Conservation (phyloP, 2,797 vertebrate genomes). For the Pseudomugil gertrudae region DNA sequence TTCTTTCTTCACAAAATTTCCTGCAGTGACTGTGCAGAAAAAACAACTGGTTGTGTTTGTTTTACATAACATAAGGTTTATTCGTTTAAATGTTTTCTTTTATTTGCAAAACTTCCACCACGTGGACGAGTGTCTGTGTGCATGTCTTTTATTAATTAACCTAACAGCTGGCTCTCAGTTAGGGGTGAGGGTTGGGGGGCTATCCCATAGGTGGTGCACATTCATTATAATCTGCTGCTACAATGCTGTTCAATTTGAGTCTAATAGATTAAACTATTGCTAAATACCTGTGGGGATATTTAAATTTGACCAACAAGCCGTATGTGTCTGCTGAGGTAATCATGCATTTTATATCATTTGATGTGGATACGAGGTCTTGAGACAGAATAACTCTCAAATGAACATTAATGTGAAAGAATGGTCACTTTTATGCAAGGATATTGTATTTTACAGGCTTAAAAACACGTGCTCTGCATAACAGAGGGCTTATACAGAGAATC, state of each 20-base stretch:
- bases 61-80: neutral
- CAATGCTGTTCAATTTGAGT: slow-evolving; percentile 48
- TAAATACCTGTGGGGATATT: too few species aligned
- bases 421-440: neutral
- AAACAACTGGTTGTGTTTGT: neutral
- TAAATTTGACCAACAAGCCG: too few species aligned
- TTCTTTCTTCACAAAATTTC: too few species aligned
- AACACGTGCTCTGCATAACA: neutral
- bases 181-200: too few species aligned
- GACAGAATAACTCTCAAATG: too few species aligned
- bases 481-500: neutral
- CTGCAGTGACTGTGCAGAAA: too few species aligned
- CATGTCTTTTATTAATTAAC: slow-evolving; percentile 22
- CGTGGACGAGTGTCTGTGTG: neutral
- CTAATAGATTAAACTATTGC: neutral
- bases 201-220: slow-evolving; percentile 33
- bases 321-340: too few species aligned
- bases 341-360: too few species aligned
- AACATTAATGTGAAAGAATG: too few species aligned
- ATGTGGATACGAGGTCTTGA: too few species aligned
- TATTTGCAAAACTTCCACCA: neutral
- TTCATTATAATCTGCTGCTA: slow-evolving; percentile 57
- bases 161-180: slow-evolving; percentile 61
- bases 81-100: neutral
- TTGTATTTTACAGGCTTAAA: neutral